Base-by-base conservation (phyloP, 1,140 invertebrate species). In the Nasonia vitripennis region DNA sequence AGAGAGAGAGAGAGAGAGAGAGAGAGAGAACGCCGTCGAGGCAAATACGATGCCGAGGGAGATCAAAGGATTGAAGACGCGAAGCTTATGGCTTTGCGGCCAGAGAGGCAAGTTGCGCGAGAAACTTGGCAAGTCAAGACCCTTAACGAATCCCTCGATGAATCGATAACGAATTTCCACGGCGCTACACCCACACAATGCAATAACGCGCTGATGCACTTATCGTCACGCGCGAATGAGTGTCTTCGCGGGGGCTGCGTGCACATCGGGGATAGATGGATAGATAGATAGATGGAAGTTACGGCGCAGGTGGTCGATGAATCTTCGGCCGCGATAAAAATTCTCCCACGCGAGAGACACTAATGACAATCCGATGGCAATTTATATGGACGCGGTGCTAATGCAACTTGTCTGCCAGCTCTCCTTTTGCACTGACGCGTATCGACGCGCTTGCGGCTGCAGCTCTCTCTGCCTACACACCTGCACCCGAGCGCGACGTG, bases 361-460 rank as follows among this genome's bases (percentile, higher is more conserved):
- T 83, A 83, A 83, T 83, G 81, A 62, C 68, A 75, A 83, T 83
- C 81, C 55, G 55, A 83, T 77, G 31, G 48, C 73, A 77, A 68
- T 83, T 83, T 75, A 34, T 74, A 27, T 37, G 23, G 73, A 17
- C 31, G 51, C 34, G 37, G 3, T 23, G 34, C 73, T 75, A 73
- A 62, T 62, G 55, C 55, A 62, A 20, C 55, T 20, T 62, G 55
- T 20, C 55, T 73, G 34, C 34, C 27, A 27, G 27, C 34, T 37
- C 34, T 37, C 34, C 34, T 5, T 34, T 2, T 82, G 51, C 37
- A 37, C 71, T 45, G 27, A 55, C 41, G 71, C 31, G 14, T 45
- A 82, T 82, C 20, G 20, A 74, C 37, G 17, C 37, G 11, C 55
- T 27, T 71, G 68, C 45, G 67, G 62, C 17, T 71, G 68, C 17